Conservation (phyloP, 2,797 vertebrate genomes). For the Antrozous pallidus region DNA sequence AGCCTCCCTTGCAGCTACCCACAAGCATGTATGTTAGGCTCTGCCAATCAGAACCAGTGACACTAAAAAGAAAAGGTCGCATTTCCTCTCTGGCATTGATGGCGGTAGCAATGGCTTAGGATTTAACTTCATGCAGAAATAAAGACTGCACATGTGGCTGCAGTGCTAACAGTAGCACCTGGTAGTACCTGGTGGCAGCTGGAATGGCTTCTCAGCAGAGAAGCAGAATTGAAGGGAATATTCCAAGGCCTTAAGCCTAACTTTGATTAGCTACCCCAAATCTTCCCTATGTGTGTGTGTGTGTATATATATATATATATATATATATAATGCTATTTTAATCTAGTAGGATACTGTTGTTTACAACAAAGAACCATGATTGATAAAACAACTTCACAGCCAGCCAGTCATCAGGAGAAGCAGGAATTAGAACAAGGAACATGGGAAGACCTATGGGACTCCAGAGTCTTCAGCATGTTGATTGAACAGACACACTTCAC, state of each 20-base stretch:
- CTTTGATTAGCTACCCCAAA: neutral
- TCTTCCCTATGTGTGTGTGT: too few species aligned
- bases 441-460: neutral
- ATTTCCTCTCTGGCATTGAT: neutral
- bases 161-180: neutral
- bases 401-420: neutral
- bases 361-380: neutral
- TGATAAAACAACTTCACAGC: neutral
- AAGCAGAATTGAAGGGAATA: neutral
- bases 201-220: neutral
- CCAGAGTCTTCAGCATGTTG: neutral
- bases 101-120: neutral
- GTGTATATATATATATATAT: too few species aligned
- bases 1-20: neutral
- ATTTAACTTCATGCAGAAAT: neutral
- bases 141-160: neutral
- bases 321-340: too few species aligned
- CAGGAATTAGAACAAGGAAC: neutral
- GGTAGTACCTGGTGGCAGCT: neutral
- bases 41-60: neutral
- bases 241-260: neutral
- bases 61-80: neutral
- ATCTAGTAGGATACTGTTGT: neutral
- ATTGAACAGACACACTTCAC: neutral
- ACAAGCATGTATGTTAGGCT: neutral